A percentile compares a stretch with the other conserved stretches of the same genome.
Conservation (phyloP, 2,888 invertebrate species). For the Pammene aurita region DNA sequence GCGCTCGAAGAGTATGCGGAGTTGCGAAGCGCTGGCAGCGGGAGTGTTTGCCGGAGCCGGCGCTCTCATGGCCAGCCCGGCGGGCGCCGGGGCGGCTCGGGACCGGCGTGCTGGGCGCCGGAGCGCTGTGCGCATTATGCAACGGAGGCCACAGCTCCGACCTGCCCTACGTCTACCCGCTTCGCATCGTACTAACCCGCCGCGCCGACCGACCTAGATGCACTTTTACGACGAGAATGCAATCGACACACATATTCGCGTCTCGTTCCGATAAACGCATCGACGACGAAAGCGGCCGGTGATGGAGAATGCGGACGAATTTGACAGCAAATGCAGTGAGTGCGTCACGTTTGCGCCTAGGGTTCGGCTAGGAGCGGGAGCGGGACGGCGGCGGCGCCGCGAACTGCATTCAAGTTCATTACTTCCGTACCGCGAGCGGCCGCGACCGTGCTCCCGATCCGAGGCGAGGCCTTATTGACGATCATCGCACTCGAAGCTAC, state of each 20-base stretch:
- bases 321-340: slow-evolving; percentile 80
- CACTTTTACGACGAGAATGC: slow-evolving; percentile 82
- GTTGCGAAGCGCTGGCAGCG: slow-evolving; percentile 45
- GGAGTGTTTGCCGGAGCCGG: slow-evolving; percentile 57
- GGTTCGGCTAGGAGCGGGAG: slow-evolving; percentile 66
- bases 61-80: slow-evolving; percentile 54
- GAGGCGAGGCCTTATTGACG: slow-evolving; percentile 53
- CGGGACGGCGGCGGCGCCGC: slow-evolving; percentile 69
- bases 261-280: slow-evolving; percentile 84
- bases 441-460: slow-evolving; percentile 73
- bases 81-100: slow-evolving; percentile 47
- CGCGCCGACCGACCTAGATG: slow-evolving; percentile 81
- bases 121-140: slow-evolving; percentile 74
- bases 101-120: slow-evolving; percentile 61
- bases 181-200: slow-evolving; percentile 75
- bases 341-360: slow-evolving; percentile 78
- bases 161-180: slow-evolving; percentile 79
- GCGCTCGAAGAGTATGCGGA: slow-evolving; percentile 72
- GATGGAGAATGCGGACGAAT: slow-evolving; percentile 82
- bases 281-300: slow-evolving; percentile 82
- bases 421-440: slow-evolving; percentile 75
- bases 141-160: slow-evolving; percentile 65
- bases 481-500: slow-evolving; percentile 44
- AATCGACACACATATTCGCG: slow-evolving; percentile 83
- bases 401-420: slow-evolving; percentile 83